Conservation (phyloP, 2,113 vertebrate genomes). For the Atractosteus spatula region DNA sequence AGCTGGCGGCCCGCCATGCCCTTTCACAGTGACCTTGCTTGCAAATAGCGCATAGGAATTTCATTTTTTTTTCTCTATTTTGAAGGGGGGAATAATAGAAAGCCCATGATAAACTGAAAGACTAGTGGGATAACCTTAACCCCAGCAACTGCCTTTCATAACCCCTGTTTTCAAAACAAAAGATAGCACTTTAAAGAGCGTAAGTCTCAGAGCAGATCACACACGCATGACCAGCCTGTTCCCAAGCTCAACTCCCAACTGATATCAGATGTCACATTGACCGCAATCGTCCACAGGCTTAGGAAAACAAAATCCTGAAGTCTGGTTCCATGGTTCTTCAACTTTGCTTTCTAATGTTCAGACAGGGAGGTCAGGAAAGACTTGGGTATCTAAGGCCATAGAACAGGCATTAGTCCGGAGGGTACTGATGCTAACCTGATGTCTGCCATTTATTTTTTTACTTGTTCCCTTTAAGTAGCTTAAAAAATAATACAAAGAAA, state of each 20-base stretch:
- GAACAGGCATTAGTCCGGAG: no score
- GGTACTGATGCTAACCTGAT: no score
- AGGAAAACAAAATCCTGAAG: conserved; percentile 1
- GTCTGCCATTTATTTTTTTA: no score
- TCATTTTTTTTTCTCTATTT: conserved; percentile 36
- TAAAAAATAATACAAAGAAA: no score
- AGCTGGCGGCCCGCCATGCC: conserved; percentile 70
- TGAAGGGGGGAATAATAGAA: conserved; percentile 44
- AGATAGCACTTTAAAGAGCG: neutral
- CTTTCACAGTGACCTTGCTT: conserved; percentile 76
- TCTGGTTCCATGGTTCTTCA: neutral
- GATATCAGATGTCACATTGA: conserved; percentile 11
- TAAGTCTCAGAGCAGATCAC: no score
- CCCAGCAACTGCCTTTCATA: neutral
- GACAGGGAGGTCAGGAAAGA: no score
- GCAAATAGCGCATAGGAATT: conserved; percentile 69
- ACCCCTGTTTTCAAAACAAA: neutral
- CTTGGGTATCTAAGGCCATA: no score
- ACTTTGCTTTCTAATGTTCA: neutral
- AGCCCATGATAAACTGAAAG: conserved; percentile 12
- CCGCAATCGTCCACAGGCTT: neutral
- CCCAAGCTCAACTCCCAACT: neutral
- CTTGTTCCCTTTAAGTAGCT: no score
- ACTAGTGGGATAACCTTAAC: neutral
- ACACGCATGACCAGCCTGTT: neutral